Evolutionary conservation across 2,888 invertebrate species (phyloP), one percentile per base, ranked within the genome.

Genomic region (Scaptomyza flava): DNA sequence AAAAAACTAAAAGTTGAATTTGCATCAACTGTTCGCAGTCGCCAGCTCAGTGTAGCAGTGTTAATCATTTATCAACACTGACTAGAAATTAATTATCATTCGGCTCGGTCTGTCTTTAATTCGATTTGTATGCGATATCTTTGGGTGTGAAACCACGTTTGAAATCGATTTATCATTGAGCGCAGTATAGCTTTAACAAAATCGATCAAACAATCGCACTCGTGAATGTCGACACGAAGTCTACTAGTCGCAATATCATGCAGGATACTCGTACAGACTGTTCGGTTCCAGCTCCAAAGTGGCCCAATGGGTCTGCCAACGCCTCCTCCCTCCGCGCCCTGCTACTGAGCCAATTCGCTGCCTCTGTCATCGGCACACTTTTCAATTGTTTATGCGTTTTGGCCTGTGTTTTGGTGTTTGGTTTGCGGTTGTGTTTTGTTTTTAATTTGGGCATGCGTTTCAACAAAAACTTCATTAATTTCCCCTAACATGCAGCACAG

Each of bases 391-490:
- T 81, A 79, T 81, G 66, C 66, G 62, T 68, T 70, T 70, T 66
- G 20, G 66, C 52, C 47, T 56, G 53, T 63, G 52, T 53, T 65
- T 68, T 56, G 63, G 52, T 62, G 54, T 70, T 71, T 53, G 48
- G 63, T 61, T 70, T 45, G 48, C 30, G 31, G 31, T 43, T 60
- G 12, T 34, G 41, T 12, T 36, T 51, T 60, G 51, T 64, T 72
- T 75, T 79, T 65, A 66, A 68, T 74, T 78, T 77, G 46, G 69
- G 59, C 62, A 61, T 71, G 68, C 69, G 66, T 80, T 87, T 79
- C 77, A 87, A 71, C 81, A 77, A 72, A 72, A 79, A 86, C 74
- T 85, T 89, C 90, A 90, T 90, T 90, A 90, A 90, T 90, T 89
- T 89, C 74, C 66, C 65, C 75, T 53, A 69, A 62, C 68, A 68